Conservation (phyloP, 2,888 invertebrate species). For the Volucella inanis region DNA sequence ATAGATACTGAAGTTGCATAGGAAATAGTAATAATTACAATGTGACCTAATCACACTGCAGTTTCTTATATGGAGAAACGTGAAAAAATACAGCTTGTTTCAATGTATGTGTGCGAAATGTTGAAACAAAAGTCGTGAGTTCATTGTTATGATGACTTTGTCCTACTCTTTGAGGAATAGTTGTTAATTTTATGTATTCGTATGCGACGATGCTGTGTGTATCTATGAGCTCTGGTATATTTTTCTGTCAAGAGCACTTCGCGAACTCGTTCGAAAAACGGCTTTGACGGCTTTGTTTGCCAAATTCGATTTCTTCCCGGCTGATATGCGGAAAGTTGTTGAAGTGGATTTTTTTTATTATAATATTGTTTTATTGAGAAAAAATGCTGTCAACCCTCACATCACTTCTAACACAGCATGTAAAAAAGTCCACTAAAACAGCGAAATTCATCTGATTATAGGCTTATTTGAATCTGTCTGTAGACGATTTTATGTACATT, state of each 20-base stretch:
- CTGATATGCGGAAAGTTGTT: not conserved
- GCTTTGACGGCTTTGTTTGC: constrained; percentile 49
- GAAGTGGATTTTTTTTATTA: too few relatives aligned
- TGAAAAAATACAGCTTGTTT: constrained; percentile 28
- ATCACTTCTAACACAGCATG: too few relatives aligned
- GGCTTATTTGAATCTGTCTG: too few relatives aligned
- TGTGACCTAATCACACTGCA: constrained; percentile 62
- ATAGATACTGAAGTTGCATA: constrained; percentile 23
- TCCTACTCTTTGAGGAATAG: constrained; percentile 45
- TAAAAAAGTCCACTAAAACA: too few relatives aligned
- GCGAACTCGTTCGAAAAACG: constrained; percentile 22
- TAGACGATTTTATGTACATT: too few relatives aligned
- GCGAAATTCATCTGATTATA: too few relatives aligned
- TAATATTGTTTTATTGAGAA: too few relatives aligned
- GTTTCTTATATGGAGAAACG: constrained; percentile 23
- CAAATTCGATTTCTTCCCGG: not conserved
- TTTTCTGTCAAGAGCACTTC: constrained; percentile 37
- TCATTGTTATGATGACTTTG: constrained; percentile 64
- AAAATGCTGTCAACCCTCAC: too few relatives aligned
- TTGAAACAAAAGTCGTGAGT: constrained; percentile 65
- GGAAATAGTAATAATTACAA: constrained; percentile 65
- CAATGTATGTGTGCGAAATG: constrained; percentile 21
- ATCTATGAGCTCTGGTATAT: constrained; percentile 25
- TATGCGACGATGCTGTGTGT: constrained; percentile 4
- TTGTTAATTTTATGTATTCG: not conserved